Conservation (phyloP, 2,797 vertebrate genomes). For the Clarias laeviceps region DNA sequence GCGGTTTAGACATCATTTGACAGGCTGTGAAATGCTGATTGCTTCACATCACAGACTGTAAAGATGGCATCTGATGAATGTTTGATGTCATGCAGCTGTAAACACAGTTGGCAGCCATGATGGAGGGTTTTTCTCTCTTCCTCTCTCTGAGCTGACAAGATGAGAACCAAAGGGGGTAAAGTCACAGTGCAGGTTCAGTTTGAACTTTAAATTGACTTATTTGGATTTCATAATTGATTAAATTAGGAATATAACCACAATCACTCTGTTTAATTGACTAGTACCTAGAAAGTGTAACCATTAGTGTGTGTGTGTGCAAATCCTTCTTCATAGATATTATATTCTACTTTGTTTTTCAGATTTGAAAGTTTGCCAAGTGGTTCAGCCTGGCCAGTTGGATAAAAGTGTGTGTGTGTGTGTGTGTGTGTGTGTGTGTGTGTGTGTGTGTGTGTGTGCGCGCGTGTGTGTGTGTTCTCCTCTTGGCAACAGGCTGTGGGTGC, state of each 20-base stretch:
- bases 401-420: constrained; percentile 14
- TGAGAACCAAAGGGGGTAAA: constrained; percentile 72
- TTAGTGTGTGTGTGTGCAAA: constrained; percentile 3
- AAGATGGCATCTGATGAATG: constrained; percentile 83
- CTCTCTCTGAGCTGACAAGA: constrained; percentile 63
- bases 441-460: constrained; percentile 17
- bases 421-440: constrained; percentile 11
- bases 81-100: constrained; percentile 81
- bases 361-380: constrained; percentile 36
- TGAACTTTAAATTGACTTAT: constrained; percentile 69
- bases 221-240: constrained; percentile 67
- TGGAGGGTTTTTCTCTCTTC: constrained; percentile 57
- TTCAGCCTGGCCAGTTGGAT: constrained; percentile 35
- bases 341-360: not conserved
- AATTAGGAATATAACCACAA: constrained; percentile 62
- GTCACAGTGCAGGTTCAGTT: constrained; percentile 48
- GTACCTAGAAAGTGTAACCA: not conserved
- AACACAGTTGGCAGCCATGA: constrained; percentile 80
- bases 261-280: constrained; percentile 55
- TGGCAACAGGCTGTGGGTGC: constrained; percentile 45
- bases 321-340: constrained; percentile 2
- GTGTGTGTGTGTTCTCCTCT: constrained; percentile 24
- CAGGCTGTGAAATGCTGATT: constrained; percentile 85
- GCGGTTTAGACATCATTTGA: constrained; percentile 77
- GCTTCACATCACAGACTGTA: constrained; percentile 81